Evolutionary conservation across 2,888 invertebrate genomes (phyloP).

Genomic region (Tineola bisselliella): DNA sequence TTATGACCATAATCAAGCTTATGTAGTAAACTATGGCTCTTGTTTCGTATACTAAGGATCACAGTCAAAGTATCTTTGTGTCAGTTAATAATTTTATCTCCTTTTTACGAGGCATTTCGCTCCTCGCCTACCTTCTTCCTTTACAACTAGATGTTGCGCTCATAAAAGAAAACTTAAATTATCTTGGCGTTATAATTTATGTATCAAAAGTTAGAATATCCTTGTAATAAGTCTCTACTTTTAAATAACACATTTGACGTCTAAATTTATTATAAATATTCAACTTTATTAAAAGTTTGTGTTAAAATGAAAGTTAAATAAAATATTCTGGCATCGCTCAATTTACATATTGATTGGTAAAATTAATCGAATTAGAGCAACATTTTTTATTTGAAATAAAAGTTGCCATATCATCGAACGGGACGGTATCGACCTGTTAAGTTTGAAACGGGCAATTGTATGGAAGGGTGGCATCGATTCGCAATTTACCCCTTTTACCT

Average conservation of each 20-base stretch:
- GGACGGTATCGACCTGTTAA: background rate
- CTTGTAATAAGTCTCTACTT: background rate
- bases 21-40: background rate
- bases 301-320: background rate
- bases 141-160: background rate
- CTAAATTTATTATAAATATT: background rate
- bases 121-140: constrained; percentile 1
- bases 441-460: background rate
- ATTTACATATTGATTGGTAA: background rate
- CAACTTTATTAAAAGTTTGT: background rate
- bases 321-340: background rate
- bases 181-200: constrained; percentile 3
- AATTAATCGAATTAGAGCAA: background rate
- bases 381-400: background rate
- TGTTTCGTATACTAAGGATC: background rate
- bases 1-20: background rate
- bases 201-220: constrained; percentile 1
- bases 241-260: background rate
- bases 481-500: background rate
- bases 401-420: background rate
- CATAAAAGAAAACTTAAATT: constrained; percentile 1
- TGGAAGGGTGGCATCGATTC: background rate
- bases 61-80: background rate
- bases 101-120: background rate
- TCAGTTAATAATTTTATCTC: constrained; percentile 2